phyloP scores from a whole-genome alignment of 2,797 vertebrate species.

The Cyprinodon diabolis region DNA sequence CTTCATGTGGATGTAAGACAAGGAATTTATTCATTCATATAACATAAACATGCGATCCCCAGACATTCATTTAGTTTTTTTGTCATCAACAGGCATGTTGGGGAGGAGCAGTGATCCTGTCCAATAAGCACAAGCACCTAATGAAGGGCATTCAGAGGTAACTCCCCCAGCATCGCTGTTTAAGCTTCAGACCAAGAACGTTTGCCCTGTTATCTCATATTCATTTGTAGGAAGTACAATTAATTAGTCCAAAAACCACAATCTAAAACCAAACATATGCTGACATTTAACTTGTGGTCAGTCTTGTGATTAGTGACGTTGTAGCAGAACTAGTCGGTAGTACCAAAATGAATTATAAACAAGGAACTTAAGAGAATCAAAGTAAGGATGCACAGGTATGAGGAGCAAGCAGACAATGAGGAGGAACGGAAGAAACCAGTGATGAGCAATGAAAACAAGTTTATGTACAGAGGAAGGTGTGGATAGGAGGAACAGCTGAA shows the following conservation, averaged over 20 bases:
- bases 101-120: slow-evolving; percentile 88
- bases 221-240: slow-evolving; percentile 75
- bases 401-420: too few species aligned
- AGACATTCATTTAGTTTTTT: not conserved
- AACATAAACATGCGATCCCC: not conserved
- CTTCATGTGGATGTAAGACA: slow-evolving; percentile 52
- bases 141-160: slow-evolving; percentile 86
- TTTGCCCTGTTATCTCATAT: slow-evolving; percentile 71
- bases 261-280: slow-evolving; percentile 76
- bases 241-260: slow-evolving; percentile 80
- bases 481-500: too few species aligned
- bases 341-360: too few species aligned
- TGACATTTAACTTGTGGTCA: too few species aligned
- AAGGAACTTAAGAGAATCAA: too few species aligned
- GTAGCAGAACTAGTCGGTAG: too few species aligned
- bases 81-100: slow-evolving; percentile 82
- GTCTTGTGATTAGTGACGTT: too few species aligned
- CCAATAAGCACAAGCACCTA: slow-evolving; percentile 79
- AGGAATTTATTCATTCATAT: not conserved
- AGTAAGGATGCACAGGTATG: too few species aligned
- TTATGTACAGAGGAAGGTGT: too few species aligned
- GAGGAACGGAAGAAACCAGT: too few species aligned
- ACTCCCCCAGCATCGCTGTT: slow-evolving; percentile 36
- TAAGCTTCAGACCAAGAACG: slow-evolving; percentile 67
- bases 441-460: too few species aligned